Evolutionary conservation across 1,140 invertebrate genomes (phyloP), one percentile per base, ranked within the genome.

Genomic region (Eurosta solidaginis): DNA sequence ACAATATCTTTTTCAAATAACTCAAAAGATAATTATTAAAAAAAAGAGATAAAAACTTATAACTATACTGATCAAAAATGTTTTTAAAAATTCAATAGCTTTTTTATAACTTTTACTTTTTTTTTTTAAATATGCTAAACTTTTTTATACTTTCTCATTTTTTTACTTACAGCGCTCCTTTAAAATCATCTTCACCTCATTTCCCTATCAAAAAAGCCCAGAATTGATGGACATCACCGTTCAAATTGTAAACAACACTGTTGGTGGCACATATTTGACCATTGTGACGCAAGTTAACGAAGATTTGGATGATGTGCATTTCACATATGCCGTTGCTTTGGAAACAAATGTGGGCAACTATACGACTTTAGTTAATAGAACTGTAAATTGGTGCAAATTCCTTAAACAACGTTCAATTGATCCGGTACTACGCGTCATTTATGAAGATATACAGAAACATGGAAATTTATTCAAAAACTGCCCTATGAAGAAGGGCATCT

Each of bases 151-250:
- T 17, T 27, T 63, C 12, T 52, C 47, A n/a, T 74, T 36, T 40
- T 20, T 45, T 22, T 33, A n/a, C 36, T 76, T 80, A 73, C n/a
- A 87, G 85, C 85, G 85, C 7, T 83, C 85, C 10, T 87, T 86
- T 17, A 86, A 85, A 63, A 79, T 87, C 17, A 77, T 86, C 14
- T 80, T 85, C 2, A 83, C 80, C 9, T 42, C 76, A 22, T 77
- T 83, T 17, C 81, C 82, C 0, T 82, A 74, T 20, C 79, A 85
- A 33, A 68, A 50, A 3, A 84, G 86, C 49, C 36, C 73, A 2
- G 82, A 85, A 25, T 20, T 83, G 33, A 5, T 85, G 1, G 80
- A 85, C 27, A 63, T 82, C 0, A 83, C 81, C 45, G 20, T 83
- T 3, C 44, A 84, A 27, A 74, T 87, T 25, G 75, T 79, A 5